These are phyloP conservation scores for Phyto melanocephala DNA, from an alignment of 2,888 invertebrate species.

Conservation along the genomic window DNA sequence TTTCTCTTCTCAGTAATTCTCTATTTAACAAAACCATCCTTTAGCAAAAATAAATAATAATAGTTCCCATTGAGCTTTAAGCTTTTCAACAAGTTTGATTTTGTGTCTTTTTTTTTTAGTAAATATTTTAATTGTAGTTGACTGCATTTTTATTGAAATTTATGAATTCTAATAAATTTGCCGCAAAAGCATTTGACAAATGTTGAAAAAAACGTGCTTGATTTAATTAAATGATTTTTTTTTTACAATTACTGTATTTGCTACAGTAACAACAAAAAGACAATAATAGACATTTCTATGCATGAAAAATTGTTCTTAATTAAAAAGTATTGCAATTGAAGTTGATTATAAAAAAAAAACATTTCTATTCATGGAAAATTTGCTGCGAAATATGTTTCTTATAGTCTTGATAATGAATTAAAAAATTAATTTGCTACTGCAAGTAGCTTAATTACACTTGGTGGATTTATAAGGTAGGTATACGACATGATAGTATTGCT, in stretches of 20 bases:
- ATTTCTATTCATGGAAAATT: constrained; percentile 20
- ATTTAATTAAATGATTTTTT: constrained; percentile 38
- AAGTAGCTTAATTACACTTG: constrained; percentile 19
- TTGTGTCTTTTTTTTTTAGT: constrained; percentile 2
- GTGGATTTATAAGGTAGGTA: no score
- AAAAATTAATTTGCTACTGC: not conserved
- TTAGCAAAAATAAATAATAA: not conserved
- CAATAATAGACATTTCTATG: constrained; percentile 3
- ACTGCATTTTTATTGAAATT: constrained; percentile 28
- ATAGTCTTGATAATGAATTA: constrained; percentile 30
- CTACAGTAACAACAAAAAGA: not conserved
- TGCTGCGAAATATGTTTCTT: constrained; percentile 8
- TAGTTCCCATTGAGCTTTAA: constrained; percentile 1
- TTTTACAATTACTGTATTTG: not conserved
- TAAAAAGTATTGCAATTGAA: not conserved
- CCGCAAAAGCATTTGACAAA: constrained; percentile 34
- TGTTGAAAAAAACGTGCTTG: constrained; percentile 23
- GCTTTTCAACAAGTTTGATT: no score
- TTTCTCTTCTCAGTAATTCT: constrained; percentile 5
- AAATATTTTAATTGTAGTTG: constrained; percentile 31
- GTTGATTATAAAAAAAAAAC: not conserved
- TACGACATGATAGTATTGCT: no score
- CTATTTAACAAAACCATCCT: not conserved
- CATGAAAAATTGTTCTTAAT: constrained; percentile 33
- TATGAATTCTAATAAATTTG: constrained; percentile 50